Evolutionary conservation across 2,888 invertebrate species (phyloP), one percentile per base, ranked within the genome.

Genomic region (Acleris sparsana): DNA sequence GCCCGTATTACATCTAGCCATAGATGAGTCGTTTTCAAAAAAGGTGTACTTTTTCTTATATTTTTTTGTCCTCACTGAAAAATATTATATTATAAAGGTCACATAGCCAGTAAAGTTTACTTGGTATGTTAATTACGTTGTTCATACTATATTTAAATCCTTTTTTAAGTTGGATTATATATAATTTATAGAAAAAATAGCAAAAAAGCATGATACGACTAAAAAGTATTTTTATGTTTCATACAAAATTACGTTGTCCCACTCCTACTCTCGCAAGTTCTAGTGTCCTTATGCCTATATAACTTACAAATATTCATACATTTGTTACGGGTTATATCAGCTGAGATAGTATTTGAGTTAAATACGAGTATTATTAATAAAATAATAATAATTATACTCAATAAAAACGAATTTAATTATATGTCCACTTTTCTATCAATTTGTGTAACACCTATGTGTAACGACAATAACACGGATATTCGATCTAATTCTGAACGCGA

Each of bases 11-110:
- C n/a, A n/a, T n/a, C n/a, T n/a, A n/a, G n/a, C n/a, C n/a, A n/a
- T n/a, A n/a, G n/a, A n/a, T n/a, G 44, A 44, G 44, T 44, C 44
- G 44, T 44, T 44, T 44, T 44, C 44, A 44, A 44, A 44, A 44
- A 5, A 44, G 44, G n/a, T 44, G 44, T 44, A 44, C 44, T 44
- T 44, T 44, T 44, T 44, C 13, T n/a, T 13, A 11, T 11, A 11
- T 44, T 44, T 13, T 3, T 44, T 5, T 44, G n/a, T 44, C 44
- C 44, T 5, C 44, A 11, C 11, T 9, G 1, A 13, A n/a, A 11
- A 44, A 44, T 44, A 44, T 44, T 44, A 9, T 44, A 5, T 44
- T 44, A 44, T 13, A 44, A 44, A 44, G 7, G 1, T 13, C n/a
- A 44, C 5, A 9, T 9, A n/a, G n/a, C 44, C 44, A 11, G 1